Percentiles rank a stretch among this genome's conserved stretches.
phyloP scores from a whole-genome alignment of 2,888 invertebrate genomes.

The Cheilosia pagana region DNA sequence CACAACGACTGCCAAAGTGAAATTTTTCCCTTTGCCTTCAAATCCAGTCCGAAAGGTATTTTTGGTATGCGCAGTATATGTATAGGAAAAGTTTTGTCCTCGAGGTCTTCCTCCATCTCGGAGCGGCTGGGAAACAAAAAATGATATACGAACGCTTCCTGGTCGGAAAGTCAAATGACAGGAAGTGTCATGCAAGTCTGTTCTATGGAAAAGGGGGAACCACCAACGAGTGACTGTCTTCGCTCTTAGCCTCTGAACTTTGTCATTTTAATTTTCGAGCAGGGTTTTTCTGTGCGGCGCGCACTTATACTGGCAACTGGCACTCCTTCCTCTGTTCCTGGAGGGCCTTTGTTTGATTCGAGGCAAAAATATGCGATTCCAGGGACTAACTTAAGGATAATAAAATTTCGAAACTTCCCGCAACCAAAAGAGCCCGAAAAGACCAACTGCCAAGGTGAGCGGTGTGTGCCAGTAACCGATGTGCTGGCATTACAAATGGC shows the following conservation, averaged over 20 bases:
- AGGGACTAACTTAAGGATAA: conserved; percentile 73
- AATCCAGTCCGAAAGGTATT: conserved; percentile 42
- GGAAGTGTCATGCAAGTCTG: conserved; percentile 75
- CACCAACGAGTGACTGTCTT: conserved; percentile 80
- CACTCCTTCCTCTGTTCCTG: conserved; percentile 16
- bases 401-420: conserved; percentile 67
- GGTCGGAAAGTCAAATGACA: conserved; percentile 76
- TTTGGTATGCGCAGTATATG: conserved; percentile 18
- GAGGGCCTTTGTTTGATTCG: conserved; percentile 67
- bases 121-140: conserved; percentile 59
- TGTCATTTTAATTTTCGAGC: conserved; percentile 81
- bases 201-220: conserved; percentile 47
- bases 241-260: conserved; percentile 83
- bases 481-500: conserved; percentile 64
- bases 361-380: conserved; percentile 70
- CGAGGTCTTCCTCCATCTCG: conserved; percentile 59
- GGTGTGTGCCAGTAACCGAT: conserved; percentile 8
- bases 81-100: conserved; percentile 55
- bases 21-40: conserved; percentile 51
- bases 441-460: conserved; percentile 54
- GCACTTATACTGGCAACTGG: conserved; percentile 12
- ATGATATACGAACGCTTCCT: conserved; percentile 76
- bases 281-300: conserved; percentile 50
- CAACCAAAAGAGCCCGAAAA: conserved; percentile 56
- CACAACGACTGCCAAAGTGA: conserved; percentile 38